A percentile compares a stretch with the other conserved stretches of the same genome.
Conservation (phyloP, 2,888 invertebrate species). For the Parochlus steinenii region DNA sequence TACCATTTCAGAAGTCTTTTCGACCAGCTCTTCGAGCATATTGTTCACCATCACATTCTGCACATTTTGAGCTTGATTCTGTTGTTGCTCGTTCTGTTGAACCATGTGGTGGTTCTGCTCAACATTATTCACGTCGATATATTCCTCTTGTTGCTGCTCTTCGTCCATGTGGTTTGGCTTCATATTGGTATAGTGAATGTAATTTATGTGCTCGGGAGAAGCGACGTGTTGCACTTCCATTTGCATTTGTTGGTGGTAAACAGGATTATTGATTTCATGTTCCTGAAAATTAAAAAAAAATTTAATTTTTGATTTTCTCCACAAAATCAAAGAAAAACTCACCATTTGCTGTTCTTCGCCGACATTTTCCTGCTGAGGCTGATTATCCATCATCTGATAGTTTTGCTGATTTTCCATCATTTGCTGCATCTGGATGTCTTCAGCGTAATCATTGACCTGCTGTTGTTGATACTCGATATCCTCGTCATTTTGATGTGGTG, state of each 20-base stretch:
- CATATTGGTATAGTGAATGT: neutral
- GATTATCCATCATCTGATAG: neutral
- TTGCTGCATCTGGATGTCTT: too few relatives aligned
- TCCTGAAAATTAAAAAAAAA: neutral
- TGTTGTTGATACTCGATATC: too few relatives aligned
- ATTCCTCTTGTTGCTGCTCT: neutral
- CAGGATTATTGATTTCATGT: neutral
- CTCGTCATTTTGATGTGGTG: neutral
- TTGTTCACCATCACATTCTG: neutral
- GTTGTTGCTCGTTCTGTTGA: too few relatives aligned
- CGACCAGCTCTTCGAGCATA: neutral
- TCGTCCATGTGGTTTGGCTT: neutral
- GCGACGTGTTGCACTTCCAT: neutral
- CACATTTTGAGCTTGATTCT: neutral
- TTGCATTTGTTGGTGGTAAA: neutral
- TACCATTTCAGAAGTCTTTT: too few relatives aligned
- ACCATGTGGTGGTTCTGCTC: too few relatives aligned
- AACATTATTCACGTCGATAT: neutral
- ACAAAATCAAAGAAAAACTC: too few relatives aligned
- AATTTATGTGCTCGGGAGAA: neutral
- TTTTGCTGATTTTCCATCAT: slow-evolving; percentile 2
- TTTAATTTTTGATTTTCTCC: neutral
- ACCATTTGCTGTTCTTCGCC: neutral
- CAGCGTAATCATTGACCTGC: too few relatives aligned
- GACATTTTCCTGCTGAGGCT: neutral